Evolutionary conservation across 53 echinoderm and acorn worm species (phyloP), one percentile per base, ranked within the genome.

Genomic region (Paelopatides confundens): DNA sequence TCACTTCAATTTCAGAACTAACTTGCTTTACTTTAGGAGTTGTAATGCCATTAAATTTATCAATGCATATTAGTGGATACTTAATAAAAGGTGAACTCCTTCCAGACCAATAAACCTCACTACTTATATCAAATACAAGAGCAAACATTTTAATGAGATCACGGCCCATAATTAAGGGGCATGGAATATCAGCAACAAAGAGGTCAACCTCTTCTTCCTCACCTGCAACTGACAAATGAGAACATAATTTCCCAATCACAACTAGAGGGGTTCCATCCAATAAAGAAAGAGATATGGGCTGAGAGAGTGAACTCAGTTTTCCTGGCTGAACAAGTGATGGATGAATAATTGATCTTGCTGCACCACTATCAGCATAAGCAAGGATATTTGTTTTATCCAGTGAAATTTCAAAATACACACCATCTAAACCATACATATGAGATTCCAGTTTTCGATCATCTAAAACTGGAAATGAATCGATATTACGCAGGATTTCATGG

Each of bases 51-150:
- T 48, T 24, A 35, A 24, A 76, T 24, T 23, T 47, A 26, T 76
- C 76, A 47, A 76, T 28, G 47, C 76, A 76, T 37, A 76, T 1
- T 48, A 76, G 46, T 23, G 76, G 76, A 40, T 47, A 76, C 24
- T 76, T 76, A 6, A 76, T 18, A 2, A 24, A 0, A 9, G 76
- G 76, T 2, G 1, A 12, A 3, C 2, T 0, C 43, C 27, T 76
- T 29, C 46, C 76, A 46, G 76, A 18, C 48, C 76, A 76, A 76
- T 76, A 76, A 2, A 4, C 43, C n/a, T 48, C 46, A 4, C 29
- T 28, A 76, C 76, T 76, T 21, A 71, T 71, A 71, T 71, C 74
- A 71, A 71, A 71, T 21, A 71, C 74, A 15, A 71, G 13, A 21
- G 13, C 49, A 3, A 76, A 76, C 30, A 35, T 47, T 43, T 35